phyloP scores from a whole-genome alignment of 2,797 vertebrate genomes.

The Myotis vivesi region DNA sequence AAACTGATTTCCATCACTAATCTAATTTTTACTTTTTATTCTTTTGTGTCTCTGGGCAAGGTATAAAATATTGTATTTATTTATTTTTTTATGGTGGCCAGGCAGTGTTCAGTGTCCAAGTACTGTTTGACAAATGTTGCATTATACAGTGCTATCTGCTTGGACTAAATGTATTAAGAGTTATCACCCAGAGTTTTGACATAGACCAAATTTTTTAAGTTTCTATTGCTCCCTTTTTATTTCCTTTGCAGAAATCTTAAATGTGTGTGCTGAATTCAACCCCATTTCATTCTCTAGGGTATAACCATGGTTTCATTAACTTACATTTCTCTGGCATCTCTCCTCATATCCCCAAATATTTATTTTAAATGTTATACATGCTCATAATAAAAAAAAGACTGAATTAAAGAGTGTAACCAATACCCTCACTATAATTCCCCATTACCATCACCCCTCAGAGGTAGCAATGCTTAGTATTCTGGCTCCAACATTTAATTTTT shows the following conservation, averaged over 20 bases:
- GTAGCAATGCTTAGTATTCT: not conserved
- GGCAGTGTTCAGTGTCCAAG: not conserved
- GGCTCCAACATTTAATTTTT: not conserved
- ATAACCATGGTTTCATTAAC: not conserved
- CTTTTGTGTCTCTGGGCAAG: not conserved
- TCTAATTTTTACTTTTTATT: not conserved
- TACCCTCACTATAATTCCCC: not conserved
- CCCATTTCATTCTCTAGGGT: not conserved
- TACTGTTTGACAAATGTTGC: not conserved
- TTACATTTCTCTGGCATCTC: not conserved
- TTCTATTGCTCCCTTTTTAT: not conserved
- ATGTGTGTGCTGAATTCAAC: not conserved
- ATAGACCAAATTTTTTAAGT: not conserved
- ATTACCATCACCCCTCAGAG: not conserved
- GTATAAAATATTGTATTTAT: not conserved
- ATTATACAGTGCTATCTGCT: not conserved
- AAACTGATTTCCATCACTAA: not conserved
- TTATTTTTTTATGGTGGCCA: not conserved
- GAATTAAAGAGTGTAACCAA: not conserved
- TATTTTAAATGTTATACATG: not conserved
- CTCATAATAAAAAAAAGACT: not conserved
- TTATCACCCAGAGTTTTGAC: not conserved
- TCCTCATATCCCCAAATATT: not conserved
- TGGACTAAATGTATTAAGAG: not conserved
- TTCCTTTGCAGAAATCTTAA: conserved; percentile 27